phyloP scores from a whole-genome alignment of 2,888 invertebrate genomes.

The Choristoneura rosaceana region DNA sequence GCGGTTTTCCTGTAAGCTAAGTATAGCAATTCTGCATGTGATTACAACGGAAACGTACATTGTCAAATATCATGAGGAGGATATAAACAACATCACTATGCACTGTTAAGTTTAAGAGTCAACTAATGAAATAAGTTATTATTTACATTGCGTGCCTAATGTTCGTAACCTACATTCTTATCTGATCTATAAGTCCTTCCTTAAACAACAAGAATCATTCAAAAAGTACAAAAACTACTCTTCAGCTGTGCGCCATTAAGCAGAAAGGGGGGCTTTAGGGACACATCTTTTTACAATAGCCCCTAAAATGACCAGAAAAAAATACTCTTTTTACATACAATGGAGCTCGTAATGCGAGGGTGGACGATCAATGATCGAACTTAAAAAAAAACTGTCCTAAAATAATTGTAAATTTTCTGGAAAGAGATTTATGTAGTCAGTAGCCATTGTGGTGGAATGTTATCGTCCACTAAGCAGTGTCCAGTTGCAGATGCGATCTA shows the following conservation, averaged over 20 bases:
- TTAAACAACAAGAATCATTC: constrained; percentile 24
- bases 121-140: background rate
- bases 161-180: background rate
- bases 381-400: constrained; percentile 69
- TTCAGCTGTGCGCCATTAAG: constrained; percentile 79
- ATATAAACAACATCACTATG: background rate
- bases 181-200: background rate
- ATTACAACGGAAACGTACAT: background rate
- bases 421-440: constrained; percentile 80
- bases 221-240: constrained; percentile 42
- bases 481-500: constrained; percentile 76
- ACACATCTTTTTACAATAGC: constrained; percentile 79
- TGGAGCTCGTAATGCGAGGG: constrained; percentile 75
- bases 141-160: background rate
- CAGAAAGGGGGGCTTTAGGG: constrained; percentile 73
- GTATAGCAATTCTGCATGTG: constrained; percentile 1
- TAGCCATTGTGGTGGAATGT: constrained; percentile 76
- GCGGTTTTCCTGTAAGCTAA: constrained; percentile 20
- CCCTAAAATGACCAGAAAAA: constrained; percentile 82
- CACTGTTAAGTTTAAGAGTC: background rate
- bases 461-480: constrained; percentile 64
- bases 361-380: constrained; percentile 78
- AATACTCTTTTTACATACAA: constrained; percentile 77
- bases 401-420: constrained; percentile 80
- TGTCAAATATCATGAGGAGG: background rate